Conservation (phyloP, 2,113 vertebrate genomes). For the Paratilapia polleni region DNA sequence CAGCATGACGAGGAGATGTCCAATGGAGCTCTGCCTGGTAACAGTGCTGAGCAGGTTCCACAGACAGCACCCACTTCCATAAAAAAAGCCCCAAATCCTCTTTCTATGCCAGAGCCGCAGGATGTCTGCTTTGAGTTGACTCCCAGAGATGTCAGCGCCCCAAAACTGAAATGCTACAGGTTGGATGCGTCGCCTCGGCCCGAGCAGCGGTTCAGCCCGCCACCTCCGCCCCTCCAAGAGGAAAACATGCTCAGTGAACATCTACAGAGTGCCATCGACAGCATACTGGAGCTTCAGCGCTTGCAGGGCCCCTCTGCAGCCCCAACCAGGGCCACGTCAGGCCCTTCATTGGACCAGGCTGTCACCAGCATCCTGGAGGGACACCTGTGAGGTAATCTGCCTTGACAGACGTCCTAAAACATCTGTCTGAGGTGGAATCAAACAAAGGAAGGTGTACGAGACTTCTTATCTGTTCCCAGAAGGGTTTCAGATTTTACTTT, state of each 20-base stretch:
- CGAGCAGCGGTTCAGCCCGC: slow-evolving; percentile 47
- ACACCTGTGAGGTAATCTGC: slow-evolving; percentile 67
- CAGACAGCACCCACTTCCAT: slow-evolving; percentile 10
- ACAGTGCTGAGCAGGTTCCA: slow-evolving; percentile 18
- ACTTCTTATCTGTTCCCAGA: slow-evolving; percentile 34
- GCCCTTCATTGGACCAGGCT: slow-evolving; percentile 74
- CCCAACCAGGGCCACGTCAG: slow-evolving; percentile 53
- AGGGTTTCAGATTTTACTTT: slow-evolving; percentile 39
- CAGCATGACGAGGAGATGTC: slow-evolving; percentile 13
- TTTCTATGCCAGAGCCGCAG: slow-evolving; percentile 40
- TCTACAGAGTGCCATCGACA: slow-evolving; percentile 86
- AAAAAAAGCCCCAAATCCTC: slow-evolving; percentile 42
- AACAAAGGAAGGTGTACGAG: not conserved
- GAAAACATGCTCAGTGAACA: slow-evolving; percentile 82
- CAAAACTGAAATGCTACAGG: slow-evolving; percentile 70
- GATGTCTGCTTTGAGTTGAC: slow-evolving; percentile 34
- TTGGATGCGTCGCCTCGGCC: slow-evolving; percentile 36
- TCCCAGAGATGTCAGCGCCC: slow-evolving; percentile 60
- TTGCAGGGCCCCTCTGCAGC: slow-evolving; percentile 76
- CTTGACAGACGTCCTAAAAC: slow-evolving; percentile 9
- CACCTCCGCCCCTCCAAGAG: slow-evolving; percentile 61
- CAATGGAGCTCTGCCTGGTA: slow-evolving; percentile 35
- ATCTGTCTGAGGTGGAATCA: slow-evolving; percentile 4
- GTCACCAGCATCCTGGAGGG: slow-evolving; percentile 80
- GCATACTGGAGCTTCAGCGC: slow-evolving; percentile 84